Conservation (phyloP, 2,797 vertebrate species). For the Clarias platycephalus region DNA sequence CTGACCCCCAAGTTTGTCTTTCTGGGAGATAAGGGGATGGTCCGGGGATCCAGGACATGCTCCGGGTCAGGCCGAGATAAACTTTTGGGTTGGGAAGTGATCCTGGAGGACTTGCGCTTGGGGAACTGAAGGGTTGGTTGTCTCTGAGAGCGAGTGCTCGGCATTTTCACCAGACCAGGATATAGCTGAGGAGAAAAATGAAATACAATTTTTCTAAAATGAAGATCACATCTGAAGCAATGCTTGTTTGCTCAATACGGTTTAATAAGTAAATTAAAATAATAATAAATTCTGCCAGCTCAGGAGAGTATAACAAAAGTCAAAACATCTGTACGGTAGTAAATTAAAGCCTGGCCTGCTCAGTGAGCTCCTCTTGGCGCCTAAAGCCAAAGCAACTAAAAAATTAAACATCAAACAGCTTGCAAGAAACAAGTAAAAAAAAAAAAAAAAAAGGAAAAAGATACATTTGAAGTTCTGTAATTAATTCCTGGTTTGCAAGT, state of each 20-base stretch:
- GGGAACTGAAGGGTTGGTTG: slow-evolving; percentile 84
- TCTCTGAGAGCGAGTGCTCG: slow-evolving; percentile 77
- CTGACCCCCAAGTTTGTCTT: slow-evolving; percentile 5
- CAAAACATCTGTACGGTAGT: not conserved
- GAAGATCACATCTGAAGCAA: not conserved
- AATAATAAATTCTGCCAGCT: not conserved
- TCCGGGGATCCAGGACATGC: not conserved
- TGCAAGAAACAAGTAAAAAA: not conserved
- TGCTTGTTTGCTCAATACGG: not conserved
- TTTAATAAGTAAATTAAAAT: not conserved
- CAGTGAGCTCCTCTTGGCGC: not conserved
- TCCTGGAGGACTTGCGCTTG: slow-evolving; percentile 73
- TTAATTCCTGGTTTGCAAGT: not conserved
- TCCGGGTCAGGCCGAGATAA: slow-evolving; percentile 8
- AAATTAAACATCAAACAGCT: not conserved
- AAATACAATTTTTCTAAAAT: too few species aligned
- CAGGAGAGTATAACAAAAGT: not conserved
- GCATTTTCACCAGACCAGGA: slow-evolving; percentile 69
- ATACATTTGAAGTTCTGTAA: not conserved
- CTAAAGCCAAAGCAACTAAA: not conserved
- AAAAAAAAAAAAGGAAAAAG: not conserved
- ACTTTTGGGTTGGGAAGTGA: slow-evolving; percentile 48
- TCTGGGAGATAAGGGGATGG: slow-evolving; percentile 45
- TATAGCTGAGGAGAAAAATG: not conserved
- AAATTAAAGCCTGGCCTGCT: not conserved